phyloP scores from a whole-genome alignment of 1,140 invertebrate species.

The Bacillus rossius region DNA sequence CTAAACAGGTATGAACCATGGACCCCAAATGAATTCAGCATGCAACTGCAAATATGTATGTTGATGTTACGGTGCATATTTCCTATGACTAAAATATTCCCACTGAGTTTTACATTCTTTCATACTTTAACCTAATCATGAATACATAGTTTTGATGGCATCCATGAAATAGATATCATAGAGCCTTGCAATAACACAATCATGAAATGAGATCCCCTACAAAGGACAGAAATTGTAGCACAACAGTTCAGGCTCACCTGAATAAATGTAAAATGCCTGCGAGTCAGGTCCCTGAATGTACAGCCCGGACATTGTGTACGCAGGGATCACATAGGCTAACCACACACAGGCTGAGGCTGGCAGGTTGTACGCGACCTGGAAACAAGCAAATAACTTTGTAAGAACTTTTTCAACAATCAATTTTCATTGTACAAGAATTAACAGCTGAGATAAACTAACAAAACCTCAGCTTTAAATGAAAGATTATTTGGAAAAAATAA shows the following conservation, averaged over 20 bases:
- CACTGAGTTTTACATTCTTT: no score
- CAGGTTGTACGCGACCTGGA: slow-evolving; percentile 53
- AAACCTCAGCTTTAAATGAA: no score
- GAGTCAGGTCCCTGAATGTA: slow-evolving; percentile 55
- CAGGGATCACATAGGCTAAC: slow-evolving; percentile 76
- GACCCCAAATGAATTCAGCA: no score
- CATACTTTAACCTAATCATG: no score
- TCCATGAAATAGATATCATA: slow-evolving; percentile 6
- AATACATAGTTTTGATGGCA: background rate
- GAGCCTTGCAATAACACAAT: background rate
- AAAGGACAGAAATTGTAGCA: no score
- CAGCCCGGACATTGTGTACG: slow-evolving; percentile 84
- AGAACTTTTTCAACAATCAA: no score
- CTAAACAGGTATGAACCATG: no score
- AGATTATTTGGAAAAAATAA: slow-evolving; percentile 2
- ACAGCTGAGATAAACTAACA: no score
- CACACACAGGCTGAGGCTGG: slow-evolving; percentile 63
- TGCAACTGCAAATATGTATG: no score
- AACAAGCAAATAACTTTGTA: slow-evolving; percentile 20
- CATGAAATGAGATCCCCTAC: background rate
- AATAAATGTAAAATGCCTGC: slow-evolving; percentile 64
- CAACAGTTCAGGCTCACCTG: slow-evolving; percentile 51
- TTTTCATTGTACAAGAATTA: no score
- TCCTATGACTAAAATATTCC: no score
- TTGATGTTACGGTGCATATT: no score